A percentile compares a stretch with the other conserved stretches of the same genome.
phyloP scores from a whole-genome alignment of 2,888 invertebrate species.

The Galeruca laticollis region DNA sequence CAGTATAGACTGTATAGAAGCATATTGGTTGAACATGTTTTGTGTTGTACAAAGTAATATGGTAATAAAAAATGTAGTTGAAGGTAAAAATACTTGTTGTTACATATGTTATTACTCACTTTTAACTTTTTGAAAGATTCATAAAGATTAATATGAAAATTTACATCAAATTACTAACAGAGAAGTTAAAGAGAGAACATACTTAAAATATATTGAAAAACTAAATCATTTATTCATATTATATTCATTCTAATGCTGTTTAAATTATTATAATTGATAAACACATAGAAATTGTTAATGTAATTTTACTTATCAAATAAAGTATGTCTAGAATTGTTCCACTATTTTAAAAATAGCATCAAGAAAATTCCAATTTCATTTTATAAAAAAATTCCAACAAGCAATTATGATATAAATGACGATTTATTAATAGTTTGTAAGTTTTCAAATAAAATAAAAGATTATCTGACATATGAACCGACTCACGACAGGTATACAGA shows the following conservation, averaged over 20 bases:
- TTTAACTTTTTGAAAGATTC: no score
- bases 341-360: not conserved
- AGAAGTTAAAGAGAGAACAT: not conserved
- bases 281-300: not conserved
- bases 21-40: no score
- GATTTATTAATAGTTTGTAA: not conserved
- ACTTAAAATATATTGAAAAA: not conserved
- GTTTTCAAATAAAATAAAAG: no score
- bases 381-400: not conserved
- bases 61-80: no score
- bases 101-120: no score
- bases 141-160: no score
- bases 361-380: conserved; percentile 6
- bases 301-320: not conserved
- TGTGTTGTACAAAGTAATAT: no score
- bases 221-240: not conserved
- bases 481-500: no score
- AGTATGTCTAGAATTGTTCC: not conserved
- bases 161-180: no score
- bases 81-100: no score
- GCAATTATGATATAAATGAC: not conserved
- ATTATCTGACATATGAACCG: no score
- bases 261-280: not conserved
- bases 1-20: no score
- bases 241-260: not conserved